Percentiles rank a stretch among this genome's conserved stretches.
phyloP scores from a whole-genome alignment of 2,888 invertebrate genomes.

The Tubulanus polymorphus region DNA sequence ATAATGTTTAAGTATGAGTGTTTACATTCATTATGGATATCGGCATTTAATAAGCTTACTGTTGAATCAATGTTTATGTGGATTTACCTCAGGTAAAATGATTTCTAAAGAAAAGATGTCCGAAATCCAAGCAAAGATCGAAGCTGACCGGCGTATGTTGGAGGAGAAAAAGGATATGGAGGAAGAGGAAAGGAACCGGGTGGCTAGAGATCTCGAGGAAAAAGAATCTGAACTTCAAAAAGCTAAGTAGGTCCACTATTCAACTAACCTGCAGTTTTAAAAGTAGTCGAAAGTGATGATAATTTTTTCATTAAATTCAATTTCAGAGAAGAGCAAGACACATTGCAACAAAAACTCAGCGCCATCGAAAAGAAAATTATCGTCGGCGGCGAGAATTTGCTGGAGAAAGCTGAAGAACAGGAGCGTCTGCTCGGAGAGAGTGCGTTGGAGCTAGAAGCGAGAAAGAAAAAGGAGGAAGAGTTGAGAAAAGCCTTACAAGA shows the following conservation, averaged over 20 bases:
- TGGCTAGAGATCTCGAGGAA: conserved; percentile 61
- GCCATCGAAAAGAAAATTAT: conserved; percentile 92
- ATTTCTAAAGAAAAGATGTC: conserved; percentile 55
- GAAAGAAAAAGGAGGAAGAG: conserved; percentile 74
- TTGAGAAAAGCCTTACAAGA: conserved; percentile 77
- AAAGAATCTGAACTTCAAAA: conserved; percentile 72
- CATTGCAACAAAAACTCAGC: conserved; percentile 73
- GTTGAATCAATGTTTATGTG: too few species aligned
- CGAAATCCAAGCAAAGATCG: conserved; percentile 56
- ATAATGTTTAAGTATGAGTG: too few species aligned
- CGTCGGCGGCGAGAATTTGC: conserved; percentile 94
- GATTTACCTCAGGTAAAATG: too few species aligned
- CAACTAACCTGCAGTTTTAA: too few species aligned
- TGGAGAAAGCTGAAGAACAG: conserved; percentile 95
- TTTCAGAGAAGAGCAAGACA: conserved; percentile 67
- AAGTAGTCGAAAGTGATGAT: too few species aligned
- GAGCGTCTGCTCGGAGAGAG: conserved; percentile 83
- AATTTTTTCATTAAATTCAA: too few species aligned
- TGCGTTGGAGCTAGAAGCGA: conserved; percentile 57
- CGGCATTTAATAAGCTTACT: too few species aligned
- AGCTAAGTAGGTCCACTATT: conserved; percentile 56
- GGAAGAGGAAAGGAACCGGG: conserved; percentile 64
- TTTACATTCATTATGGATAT: too few species aligned
- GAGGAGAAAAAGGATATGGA: conserved; percentile 56
- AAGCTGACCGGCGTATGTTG: conserved; percentile 53